Conservation (phyloP, 2,888 invertebrate species). For the Drosophila suboccidentalis region DNA sequence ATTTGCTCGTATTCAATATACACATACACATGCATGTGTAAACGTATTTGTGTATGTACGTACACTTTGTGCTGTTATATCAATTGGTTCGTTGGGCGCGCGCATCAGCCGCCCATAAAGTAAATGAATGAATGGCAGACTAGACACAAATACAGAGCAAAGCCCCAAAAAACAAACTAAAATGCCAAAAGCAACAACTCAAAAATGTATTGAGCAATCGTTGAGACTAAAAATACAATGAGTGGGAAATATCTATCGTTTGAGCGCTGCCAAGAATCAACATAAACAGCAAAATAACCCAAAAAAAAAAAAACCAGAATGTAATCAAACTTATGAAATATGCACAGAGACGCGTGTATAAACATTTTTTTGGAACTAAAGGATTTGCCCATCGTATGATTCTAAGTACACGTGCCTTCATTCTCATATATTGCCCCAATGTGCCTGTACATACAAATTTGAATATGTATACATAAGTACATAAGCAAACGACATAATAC, state of each 20-base stretch:
- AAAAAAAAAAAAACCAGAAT: constrained; percentile 19
- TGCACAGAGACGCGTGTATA: background rate
- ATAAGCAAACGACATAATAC: background rate
- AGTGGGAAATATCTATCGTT: constrained; percentile 28
- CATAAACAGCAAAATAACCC: constrained; percentile 9
- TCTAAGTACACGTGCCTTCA: background rate
- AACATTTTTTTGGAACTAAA: background rate
- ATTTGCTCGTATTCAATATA: constrained; percentile 19
- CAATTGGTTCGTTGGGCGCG: constrained; percentile 45
- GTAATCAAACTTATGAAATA: constrained; percentile 13
- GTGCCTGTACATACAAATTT: constrained; percentile 1
- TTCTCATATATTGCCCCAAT: constrained; percentile 3
- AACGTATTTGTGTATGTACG: background rate
- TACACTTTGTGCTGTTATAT: constrained; percentile 41
- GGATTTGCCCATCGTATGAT: constrained; percentile 20
- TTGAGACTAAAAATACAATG: constrained; percentile 61
- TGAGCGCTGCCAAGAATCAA: constrained; percentile 44
- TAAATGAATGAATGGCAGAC: constrained; percentile 38
- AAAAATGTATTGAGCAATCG: constrained; percentile 48
- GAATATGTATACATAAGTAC: background rate
- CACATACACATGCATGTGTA: background rate
- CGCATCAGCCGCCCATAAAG: constrained; percentile 36
- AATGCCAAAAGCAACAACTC: constrained; percentile 31
- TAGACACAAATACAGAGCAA: constrained; percentile 22
- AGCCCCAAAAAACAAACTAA: constrained; percentile 30